Base-by-base conservation (phyloP, 2,888 invertebrate species). In the Meta bourneti region DNA sequence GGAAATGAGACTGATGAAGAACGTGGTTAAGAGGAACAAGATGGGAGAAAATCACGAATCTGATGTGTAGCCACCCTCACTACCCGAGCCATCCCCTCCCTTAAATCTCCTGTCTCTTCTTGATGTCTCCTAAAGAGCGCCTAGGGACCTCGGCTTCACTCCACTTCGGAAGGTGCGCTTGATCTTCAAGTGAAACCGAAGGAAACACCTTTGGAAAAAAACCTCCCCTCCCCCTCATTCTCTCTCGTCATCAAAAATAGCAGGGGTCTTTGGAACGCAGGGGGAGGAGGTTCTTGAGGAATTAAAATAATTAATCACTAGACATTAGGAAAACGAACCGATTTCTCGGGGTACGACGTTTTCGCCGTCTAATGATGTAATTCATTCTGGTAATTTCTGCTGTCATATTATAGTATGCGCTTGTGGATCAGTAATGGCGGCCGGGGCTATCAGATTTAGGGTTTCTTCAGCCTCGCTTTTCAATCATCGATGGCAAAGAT, bases 251-350 rank as follows among this genome's bases (percentile, higher is more conserved):
- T 91, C 91, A 91, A 91, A 88, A 87, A 87, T 87, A 70, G 70
- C 77, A 74, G 87, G n/a, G 78, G 82, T n/a, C 69, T 34, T 34
- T 34, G 34, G 34, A 34, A 34, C 34, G 34, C 34, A 34, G 19
- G 34, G 52, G 19, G 75, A 70, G 16, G 84, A 79, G 84, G 89
- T 78, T 48, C 83, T 72, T 83, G 82, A 90, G 91, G 80, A 91
- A 91, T 91, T 91, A 91, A 91, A 91, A 91, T 91, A 91, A 91
- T 91, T 91, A 91, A 91, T 91, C 91, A 91, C 91, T 75, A 87
- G 91, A 91, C 91, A 91, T 91, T 91, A 91, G 91, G 91, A 91
- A 87, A 87, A 88, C 87, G 87, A 91, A 87, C 87, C 91, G 91
- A 91, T 91, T 91, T 87, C 91, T 91, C 80, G 52, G 75, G 51